Base-by-base conservation (phyloP, 2,888 invertebrate genomes). In the Sinopyrophorus schimmeli region DNA sequence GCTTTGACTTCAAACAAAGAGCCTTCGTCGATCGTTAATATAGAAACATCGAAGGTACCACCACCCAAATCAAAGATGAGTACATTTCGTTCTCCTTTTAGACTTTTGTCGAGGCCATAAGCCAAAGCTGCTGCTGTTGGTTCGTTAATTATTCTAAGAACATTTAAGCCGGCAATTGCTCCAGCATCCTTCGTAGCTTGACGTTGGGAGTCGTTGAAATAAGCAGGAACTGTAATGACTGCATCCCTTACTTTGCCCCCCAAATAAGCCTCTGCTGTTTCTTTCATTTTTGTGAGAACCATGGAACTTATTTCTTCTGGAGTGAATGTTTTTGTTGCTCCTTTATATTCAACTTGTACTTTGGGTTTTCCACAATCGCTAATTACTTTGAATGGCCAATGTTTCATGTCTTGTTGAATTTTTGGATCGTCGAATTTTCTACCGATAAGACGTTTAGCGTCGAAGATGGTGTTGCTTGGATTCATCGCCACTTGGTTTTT, bases 171-270 rank as follows among this genome's bases (percentile, higher is more conserved):
- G 20, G 84, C 79, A 54, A 85, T 85, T 9, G 77, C 77, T 20
- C 76, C 84, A 28, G 84, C 84, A 66, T 85, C 84, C 66, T 84
- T 85, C 10, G 84, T 85, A 1, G 83, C 83, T 65, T 84, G 83
- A 30, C 83, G 73, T 64, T 86, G 86, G 0, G 84, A 83, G 68
- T 86, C 86, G 62, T 86, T 86, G 73, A 73, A 60, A 75, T 81
- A 64, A 5, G 90, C 90, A 3, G 89, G 89, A 2, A 89, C 89
- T 3, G 89, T 89, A 60, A 89, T 76, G 1, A 89, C 89, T 3
- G 87, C 88, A 65, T 89, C 85, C 6, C 75, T 84, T 51, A 87
- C 73, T 71, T 3, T 86, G 86, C 52, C 72, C 1, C 87, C 88
- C 50, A 87, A 69, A 65, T 82, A 87, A 1, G 85, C 83, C 65